Evolutionary conservation across 2,888 invertebrate genomes (phyloP), one percentile per base, ranked within the genome.

Genomic region (Holacanthella duospinosa): DNA sequence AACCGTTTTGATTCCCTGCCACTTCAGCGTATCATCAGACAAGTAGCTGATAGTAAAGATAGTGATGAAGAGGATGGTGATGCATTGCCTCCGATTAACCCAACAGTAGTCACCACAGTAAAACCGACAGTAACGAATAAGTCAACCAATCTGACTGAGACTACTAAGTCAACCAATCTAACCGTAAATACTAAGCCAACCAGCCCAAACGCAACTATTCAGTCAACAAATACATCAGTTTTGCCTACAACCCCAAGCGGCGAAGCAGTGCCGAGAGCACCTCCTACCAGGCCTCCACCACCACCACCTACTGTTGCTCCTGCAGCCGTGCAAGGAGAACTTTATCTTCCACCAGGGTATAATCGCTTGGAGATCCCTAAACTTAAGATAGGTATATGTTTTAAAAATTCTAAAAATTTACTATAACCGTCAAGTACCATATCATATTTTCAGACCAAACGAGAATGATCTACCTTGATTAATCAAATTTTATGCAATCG

Each of bases 361-460:
- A 68, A 68, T 58, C 66, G 66, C 53, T 59, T 68, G 29, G 68
- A 66, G 21, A 68, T 68, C 21, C 68, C 68, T 28, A 68, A 68
- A 60, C 58, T 68, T 3, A 66, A 66, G 28, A 27, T 66, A 19
- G 68, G 68, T 29, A 3, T 26, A 3, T 12, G 4, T 55, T 29
- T 24, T 53, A 25, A 9, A 53, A 53, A n/a, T 53, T 24, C n/a
- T n/a, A n/a, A n/a, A n/a, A n/a, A n/a, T n/a, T n/a, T n/a, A n/a
- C n/a, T n/a, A n/a, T n/a, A n/a, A n/a, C n/a, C n/a, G n/a, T n/a
- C n/a, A n/a, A n/a, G n/a, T n/a, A n/a, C n/a, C n/a, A n/a, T n/a
- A n/a, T n/a, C n/a, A n/a, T n/a, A n/a, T n/a, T n/a, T n/a, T n/a
- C n/a, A n/a, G n/a, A n/a, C n/a, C n/a, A n/a, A n/a, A n/a, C n/a